These are phyloP conservation scores for Ochotona curzoniae DNA, from an alignment of 2,113 vertebrate species.

Conservation along the genomic window DNA sequence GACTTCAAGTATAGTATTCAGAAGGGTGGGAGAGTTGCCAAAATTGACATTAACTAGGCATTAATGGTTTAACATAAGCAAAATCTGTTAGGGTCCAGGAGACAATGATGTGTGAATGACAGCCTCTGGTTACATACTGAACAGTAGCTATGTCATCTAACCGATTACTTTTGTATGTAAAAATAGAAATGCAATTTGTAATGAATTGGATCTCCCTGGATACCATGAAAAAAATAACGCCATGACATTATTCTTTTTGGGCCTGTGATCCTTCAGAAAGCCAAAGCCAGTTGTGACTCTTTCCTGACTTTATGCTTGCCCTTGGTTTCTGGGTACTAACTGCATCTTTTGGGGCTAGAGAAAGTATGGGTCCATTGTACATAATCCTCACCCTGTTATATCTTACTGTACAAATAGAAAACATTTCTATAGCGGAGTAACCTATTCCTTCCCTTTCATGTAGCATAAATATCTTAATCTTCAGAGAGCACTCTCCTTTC, in stretches of 20 bases:
- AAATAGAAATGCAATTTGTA: conserved; percentile 46
- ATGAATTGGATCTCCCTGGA: conserved; percentile 58
- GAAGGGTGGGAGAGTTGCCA: background rate
- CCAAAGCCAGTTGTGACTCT: conserved; percentile 74
- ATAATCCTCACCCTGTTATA: conserved; percentile 76
- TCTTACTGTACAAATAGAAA: conserved; percentile 78
- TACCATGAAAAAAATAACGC: conserved; percentile 61
- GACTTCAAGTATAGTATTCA: conserved; percentile 24
- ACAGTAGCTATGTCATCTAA: background rate
- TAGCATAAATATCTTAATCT: conserved; percentile 61
- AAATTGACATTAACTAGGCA: background rate
- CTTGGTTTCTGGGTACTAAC: conserved; percentile 79
- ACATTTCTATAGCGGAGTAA: conserved; percentile 69
- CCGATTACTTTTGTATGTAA: conserved; percentile 50
- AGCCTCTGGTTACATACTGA: background rate
- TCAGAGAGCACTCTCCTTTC: conserved; percentile 27
- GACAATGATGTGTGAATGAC: background rate
- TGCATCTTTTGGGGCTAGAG: conserved; percentile 71
- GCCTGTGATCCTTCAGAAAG: conserved; percentile 71
- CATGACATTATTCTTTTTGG: conserved; percentile 67
- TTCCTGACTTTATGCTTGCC: conserved; percentile 65
- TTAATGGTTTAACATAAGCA: background rate
- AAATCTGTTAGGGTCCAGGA: background rate
- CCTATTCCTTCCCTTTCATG: conserved; percentile 69
- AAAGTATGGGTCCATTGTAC: conserved; percentile 77